A percentile compares a stretch with the other conserved stretches of the same genome.
Conservation (phyloP, 2,797 vertebrate genomes). For the Characodon lateralis region DNA sequence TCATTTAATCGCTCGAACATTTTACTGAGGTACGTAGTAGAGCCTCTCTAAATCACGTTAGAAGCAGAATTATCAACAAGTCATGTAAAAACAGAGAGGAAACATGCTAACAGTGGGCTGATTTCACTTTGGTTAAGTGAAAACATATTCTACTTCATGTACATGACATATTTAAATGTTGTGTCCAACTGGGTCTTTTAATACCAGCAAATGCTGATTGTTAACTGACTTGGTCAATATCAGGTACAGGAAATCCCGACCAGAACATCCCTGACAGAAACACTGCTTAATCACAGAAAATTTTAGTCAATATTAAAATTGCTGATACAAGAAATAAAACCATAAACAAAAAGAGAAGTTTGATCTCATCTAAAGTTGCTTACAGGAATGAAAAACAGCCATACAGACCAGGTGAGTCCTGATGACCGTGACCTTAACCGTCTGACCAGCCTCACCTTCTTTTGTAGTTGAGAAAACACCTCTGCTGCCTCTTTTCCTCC, state of each 20-base stretch:
- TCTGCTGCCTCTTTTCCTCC: constrained; percentile 67
- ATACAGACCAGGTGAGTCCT: neutral
- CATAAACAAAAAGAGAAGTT: neutral
- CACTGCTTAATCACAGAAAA: too few species aligned
- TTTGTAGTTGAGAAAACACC: constrained; percentile 81
- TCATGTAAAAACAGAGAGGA: neutral
- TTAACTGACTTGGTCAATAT: too few species aligned
- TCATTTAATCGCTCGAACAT: neutral
- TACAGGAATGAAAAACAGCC: neutral
- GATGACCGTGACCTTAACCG: neutral
- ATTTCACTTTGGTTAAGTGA: too few species aligned
- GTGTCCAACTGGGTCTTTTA: too few species aligned
- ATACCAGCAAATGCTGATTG: too few species aligned
- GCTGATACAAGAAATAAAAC: neutral
- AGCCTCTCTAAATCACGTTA: neutral
- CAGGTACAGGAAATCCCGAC: too few species aligned
- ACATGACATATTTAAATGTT: too few species aligned
- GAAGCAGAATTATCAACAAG: neutral
- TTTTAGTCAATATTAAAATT: too few species aligned
- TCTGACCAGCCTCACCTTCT: constrained; percentile 63
- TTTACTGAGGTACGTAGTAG: neutral
- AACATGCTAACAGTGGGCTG: neutral
- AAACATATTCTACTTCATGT: too few species aligned
- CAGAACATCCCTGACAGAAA: too few species aligned
- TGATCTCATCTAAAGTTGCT: neutral